phyloP scores from a whole-genome alignment of 2,888 invertebrate genomes.

The Noctua janthina region DNA sequence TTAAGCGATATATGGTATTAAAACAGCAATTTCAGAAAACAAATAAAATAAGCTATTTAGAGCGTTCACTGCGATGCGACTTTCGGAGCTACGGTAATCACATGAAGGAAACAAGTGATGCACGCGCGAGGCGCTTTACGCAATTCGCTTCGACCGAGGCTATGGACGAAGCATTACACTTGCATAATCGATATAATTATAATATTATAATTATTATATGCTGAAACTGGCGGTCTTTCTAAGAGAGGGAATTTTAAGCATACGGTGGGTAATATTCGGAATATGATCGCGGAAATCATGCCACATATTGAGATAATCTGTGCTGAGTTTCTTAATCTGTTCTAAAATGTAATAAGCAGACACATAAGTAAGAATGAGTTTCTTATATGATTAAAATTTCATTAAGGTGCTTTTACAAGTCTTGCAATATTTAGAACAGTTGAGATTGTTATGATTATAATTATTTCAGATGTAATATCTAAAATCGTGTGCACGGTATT shows the following conservation, averaged over 20 bases:
- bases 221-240: not conserved
- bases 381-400: not conserved
- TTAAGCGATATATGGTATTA: not conserved
- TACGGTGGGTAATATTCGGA: not conserved
- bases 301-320: slow-evolving; percentile 16
- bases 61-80: not conserved
- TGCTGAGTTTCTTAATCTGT: slow-evolving; percentile 16
- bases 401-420: not conserved
- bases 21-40: not conserved
- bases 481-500: not conserved
- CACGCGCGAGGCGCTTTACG: too few relatives aligned
- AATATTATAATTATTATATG: not conserved
- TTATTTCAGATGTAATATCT: not conserved
- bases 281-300: not conserved
- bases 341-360: not conserved
- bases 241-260: not conserved
- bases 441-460: not conserved
- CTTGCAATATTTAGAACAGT: not conserved
- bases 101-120: not conserved
- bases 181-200: not conserved
- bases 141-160: not conserved
- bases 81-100: not conserved
- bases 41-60: not conserved
- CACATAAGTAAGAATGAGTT: not conserved
- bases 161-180: too few relatives aligned